These are phyloP conservation scores for Drosophila macrothrix DNA, from an alignment of 2,888 invertebrate genomes.

Conservation along the genomic window DNA sequence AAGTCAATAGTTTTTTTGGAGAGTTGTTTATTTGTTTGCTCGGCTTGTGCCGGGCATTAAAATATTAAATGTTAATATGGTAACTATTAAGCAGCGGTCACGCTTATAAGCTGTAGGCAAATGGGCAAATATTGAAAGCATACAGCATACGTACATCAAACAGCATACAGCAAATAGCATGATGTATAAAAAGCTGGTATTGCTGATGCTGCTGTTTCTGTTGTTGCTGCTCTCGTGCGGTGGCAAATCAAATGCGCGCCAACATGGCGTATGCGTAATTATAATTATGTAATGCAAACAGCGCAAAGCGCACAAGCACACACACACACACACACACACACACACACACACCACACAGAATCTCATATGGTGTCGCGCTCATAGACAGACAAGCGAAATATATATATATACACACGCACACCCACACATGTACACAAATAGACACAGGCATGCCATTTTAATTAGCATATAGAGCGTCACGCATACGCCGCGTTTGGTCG, in stretches of 20 bases:
- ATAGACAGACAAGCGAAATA: constrained; percentile 35
- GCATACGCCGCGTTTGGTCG: constrained; percentile 70
- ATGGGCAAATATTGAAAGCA: constrained; percentile 63
- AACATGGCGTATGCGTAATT: constrained; percentile 79
- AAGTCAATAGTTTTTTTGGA: constrained; percentile 35
- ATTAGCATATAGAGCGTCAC: constrained; percentile 78
- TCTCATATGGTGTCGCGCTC: constrained; percentile 28
- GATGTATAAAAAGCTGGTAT: constrained; percentile 12
- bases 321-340: constrained; percentile 18
- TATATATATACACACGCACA: constrained; percentile 9
- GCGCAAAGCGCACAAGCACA: constrained; percentile 45
- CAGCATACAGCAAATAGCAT: constrained; percentile 15
- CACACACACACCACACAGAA: too few species aligned
- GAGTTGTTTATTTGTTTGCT: constrained; percentile 17
- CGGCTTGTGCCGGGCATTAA: constrained; percentile 44
- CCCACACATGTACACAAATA: constrained; percentile 19
- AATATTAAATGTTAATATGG: constrained; percentile 55
- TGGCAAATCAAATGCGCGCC: constrained; percentile 65
- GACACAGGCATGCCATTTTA: constrained; percentile 64
- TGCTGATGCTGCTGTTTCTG: not conserved
- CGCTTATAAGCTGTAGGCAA: constrained; percentile 24
- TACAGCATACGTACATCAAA: constrained; percentile 21
- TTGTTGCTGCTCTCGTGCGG: constrained; percentile 14
- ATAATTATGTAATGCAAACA: constrained; percentile 79
- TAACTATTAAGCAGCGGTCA: constrained; percentile 52